Conservation (phyloP, 2,888 invertebrate genomes). For the Plagodis dolabraria region DNA sequence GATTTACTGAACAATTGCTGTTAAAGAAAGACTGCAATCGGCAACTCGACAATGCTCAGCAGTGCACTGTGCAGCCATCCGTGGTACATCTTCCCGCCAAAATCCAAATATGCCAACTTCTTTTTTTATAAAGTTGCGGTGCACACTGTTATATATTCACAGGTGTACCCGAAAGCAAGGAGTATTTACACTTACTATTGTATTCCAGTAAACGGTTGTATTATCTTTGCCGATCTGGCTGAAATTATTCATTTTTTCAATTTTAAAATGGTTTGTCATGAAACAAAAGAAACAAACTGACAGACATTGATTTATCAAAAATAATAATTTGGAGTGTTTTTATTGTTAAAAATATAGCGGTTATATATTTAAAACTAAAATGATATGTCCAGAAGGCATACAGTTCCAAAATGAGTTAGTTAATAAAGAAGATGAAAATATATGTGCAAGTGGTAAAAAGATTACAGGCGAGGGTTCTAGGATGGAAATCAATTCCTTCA, state of each 20-base stretch:
- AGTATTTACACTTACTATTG: too few relatives aligned
- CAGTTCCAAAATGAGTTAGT: slow-evolving; percentile 57
- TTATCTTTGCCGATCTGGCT: slow-evolving; percentile 18
- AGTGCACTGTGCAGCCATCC: too few relatives aligned
- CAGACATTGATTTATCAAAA: slow-evolving; percentile 25
- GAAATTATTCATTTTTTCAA: slow-evolving; percentile 36
- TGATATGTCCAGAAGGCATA: slow-evolving; percentile 73
- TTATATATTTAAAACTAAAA: slow-evolving; percentile 38
- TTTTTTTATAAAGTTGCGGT: too few relatives aligned
- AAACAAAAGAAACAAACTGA: slow-evolving; percentile 37
- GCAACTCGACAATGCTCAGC: too few relatives aligned
- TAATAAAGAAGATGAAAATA: slow-evolving; percentile 59
- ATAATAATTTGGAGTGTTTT: slow-evolving; percentile 40
- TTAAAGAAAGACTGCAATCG: too few relatives aligned
- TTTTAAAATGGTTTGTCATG: slow-evolving; percentile 1
- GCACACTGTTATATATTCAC: too few relatives aligned
- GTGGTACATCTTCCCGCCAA: too few relatives aligned
- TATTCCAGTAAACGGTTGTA: too few relatives aligned
- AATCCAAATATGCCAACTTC: too few relatives aligned
- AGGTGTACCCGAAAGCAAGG: too few relatives aligned
- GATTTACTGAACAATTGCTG: too few relatives aligned
- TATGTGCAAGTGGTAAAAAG: slow-evolving; percentile 54
- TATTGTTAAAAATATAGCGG: slow-evolving; percentile 46
- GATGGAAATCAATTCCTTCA: slow-evolving; percentile 67
- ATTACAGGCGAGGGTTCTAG: slow-evolving; percentile 58